phyloP scores from a whole-genome alignment of 37 sponge, comb jelly and placozoan genomes.

The Sycon ciliatum region DNA sequence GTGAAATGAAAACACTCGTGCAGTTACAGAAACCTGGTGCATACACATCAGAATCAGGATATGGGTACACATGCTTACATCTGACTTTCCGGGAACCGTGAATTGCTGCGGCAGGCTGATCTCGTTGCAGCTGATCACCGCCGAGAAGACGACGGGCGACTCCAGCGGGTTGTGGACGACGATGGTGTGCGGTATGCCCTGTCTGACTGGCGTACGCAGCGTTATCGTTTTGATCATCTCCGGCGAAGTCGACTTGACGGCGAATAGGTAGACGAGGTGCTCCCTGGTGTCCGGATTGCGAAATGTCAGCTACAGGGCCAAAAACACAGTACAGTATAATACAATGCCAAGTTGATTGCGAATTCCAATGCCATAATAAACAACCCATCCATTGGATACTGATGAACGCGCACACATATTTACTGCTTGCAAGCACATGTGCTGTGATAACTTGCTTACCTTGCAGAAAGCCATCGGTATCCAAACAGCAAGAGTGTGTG shows the following conservation, averaged over 20 bases:
- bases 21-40: not conserved
- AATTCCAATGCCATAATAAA: too few relatives aligned
- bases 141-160: conserved; percentile 63
- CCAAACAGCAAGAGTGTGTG: too few relatives aligned
- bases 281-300: conserved; percentile 82
- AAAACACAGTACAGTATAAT: too few relatives aligned
- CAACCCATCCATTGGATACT: too few relatives aligned
- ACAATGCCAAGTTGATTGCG: too few relatives aligned
- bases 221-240: conserved; percentile 76
- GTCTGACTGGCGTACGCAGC: conserved; percentile 75
- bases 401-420: too few relatives aligned
- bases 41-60: not conserved
- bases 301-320: conserved; percentile 85
- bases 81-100: conserved; percentile 74
- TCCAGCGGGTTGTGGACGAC: conserved; percentile 78
- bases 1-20: not conserved
- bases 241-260: conserved; percentile 76
- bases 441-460: too few relatives aligned
- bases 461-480: too few relatives aligned
- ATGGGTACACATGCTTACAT: conserved; percentile 26
- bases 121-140: conserved; percentile 60
- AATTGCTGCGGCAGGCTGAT: conserved; percentile 83
- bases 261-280: conserved; percentile 77
- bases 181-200: conserved; percentile 63
- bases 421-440: too few relatives aligned